Percentiles rank a stretch among this genome's conserved stretches.
These are phyloP conservation scores for Silurus meridionalis DNA, from an alignment of 2,113 vertebrate genomes.

Conservation along the genomic window DNA sequence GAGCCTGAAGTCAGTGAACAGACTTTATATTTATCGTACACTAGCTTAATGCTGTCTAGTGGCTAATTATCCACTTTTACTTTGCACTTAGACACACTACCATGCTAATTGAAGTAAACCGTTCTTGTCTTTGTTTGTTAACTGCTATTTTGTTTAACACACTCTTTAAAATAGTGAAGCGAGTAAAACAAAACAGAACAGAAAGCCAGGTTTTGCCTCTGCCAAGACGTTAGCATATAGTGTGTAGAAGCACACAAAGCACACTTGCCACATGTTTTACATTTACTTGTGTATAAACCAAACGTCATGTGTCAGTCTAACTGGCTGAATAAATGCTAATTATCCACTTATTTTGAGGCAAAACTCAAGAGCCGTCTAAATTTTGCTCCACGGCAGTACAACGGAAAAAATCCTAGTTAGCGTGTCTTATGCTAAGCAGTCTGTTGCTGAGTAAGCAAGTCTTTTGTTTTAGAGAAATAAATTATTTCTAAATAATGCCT, in stretches of 20 bases:
- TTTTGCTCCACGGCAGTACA: not conserved
- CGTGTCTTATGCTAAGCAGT: not conserved
- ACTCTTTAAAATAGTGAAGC: not conserved
- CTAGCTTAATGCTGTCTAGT: not conserved
- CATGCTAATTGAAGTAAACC: not conserved
- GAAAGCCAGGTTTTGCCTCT: not conserved
- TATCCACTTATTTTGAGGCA: slow-evolving; percentile 17
- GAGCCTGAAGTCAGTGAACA: not conserved
- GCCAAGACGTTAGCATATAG: not conserved
- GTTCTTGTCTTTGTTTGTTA: slow-evolving; percentile 14
- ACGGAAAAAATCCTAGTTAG: not conserved
- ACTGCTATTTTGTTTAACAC: not conserved
- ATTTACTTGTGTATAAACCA: slow-evolving; percentile 30
- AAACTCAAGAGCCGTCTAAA: not conserved
- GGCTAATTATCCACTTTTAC: slow-evolving; percentile 27
- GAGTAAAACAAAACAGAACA: not conserved
- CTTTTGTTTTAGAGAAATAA: slow-evolving; percentile 1
- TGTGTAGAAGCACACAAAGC: not conserved
- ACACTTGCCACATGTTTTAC: slow-evolving; percentile 5
- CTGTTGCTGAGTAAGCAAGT: slow-evolving; percentile 18
- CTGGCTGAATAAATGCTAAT: slow-evolving; percentile 6
- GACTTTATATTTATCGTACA: not conserved
- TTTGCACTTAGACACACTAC: not conserved
- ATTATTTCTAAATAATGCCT: not conserved
- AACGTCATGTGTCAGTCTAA: not conserved